These are phyloP conservation scores for Aldrovandia affinis DNA, from an alignment of 2,797 vertebrate species.

Conservation along the genomic window DNA sequence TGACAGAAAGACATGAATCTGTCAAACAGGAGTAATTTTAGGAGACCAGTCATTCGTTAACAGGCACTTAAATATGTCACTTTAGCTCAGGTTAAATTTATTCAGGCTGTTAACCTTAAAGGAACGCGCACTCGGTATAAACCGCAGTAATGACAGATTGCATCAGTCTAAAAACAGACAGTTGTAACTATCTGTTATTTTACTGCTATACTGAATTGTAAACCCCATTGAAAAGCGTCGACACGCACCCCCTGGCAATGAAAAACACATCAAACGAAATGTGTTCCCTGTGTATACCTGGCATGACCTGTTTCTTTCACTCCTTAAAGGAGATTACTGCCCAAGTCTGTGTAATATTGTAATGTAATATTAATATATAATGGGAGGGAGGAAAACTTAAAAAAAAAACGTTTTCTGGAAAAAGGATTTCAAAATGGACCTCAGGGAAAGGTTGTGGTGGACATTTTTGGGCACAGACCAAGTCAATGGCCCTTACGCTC, in stretches of 20 bases:
- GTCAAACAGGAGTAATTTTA: neutral
- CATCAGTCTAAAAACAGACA: constrained; percentile 46
- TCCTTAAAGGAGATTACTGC: constrained; percentile 1
- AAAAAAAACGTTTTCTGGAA: neutral
- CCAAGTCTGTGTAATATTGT: too few relatives aligned
- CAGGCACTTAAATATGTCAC: neutral
- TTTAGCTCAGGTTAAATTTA: neutral
- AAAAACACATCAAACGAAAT: constrained; percentile 22
- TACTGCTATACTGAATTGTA: constrained; percentile 35
- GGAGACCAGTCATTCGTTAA: neutral
- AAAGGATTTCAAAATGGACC: neutral
- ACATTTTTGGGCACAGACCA: neutral
- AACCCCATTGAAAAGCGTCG: constrained; percentile 26
- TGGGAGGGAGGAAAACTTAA: neutral
- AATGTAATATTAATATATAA: too few relatives aligned
- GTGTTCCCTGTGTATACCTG: neutral
- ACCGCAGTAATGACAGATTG: constrained; percentile 65
- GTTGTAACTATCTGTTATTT: constrained; percentile 66
- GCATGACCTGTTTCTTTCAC: neutral
- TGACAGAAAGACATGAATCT: neutral
- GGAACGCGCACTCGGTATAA: constrained; percentile 32
- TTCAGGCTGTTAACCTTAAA: neutral
- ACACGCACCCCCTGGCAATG: constrained; percentile 13
- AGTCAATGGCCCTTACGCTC: neutral
- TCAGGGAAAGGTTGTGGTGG: neutral